These are phyloP conservation scores for Gymnocypris eckloni DNA, from an alignment of 2,797 vertebrate genomes.

Conservation along the genomic window DNA sequence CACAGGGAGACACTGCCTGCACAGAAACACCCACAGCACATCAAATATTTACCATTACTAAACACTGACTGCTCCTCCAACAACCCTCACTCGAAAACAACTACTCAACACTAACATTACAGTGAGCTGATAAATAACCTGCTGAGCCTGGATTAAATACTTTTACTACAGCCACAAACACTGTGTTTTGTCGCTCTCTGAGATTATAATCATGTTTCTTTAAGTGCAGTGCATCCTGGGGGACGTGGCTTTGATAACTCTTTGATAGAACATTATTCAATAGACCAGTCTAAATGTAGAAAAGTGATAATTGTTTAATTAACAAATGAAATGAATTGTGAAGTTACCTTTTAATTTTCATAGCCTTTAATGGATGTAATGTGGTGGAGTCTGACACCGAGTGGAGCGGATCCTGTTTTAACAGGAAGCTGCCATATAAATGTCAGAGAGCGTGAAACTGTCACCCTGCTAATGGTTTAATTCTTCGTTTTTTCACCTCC, in stretches of 20 bases:
- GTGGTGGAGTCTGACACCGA: conserved; percentile 21
- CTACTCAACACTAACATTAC: neutral
- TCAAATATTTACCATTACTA: conserved; percentile 58
- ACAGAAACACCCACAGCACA: conserved; percentile 53
- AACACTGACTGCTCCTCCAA: conserved; percentile 48
- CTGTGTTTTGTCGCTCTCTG: neutral
- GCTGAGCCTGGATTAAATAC: neutral
- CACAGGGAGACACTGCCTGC: conserved; percentile 66
- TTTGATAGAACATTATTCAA: conserved; percentile 25
- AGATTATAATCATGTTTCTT: neutral
- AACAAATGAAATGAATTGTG: conserved; percentile 46
- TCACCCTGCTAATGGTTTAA: conserved; percentile 26
- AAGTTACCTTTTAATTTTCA: conserved; percentile 45
- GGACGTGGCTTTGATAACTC: conserved; percentile 47
- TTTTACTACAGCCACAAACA: neutral
- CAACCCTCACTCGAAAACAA: conserved; percentile 22
- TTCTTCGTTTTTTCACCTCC: neutral
- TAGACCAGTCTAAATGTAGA: conserved; percentile 24
- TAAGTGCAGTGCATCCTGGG: conserved; percentile 8
- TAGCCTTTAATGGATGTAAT: conserved; percentile 46
- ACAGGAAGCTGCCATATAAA: conserved; percentile 44
- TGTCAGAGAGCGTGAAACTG: conserved; percentile 41
- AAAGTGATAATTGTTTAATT: conserved; percentile 51
- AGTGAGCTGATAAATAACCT: conserved; percentile 4
- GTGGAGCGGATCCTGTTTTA: conserved; percentile 40